Evolutionary conservation across 2,888 invertebrate genomes (phyloP).

Genomic region (Esperia sulphurella): DNA sequence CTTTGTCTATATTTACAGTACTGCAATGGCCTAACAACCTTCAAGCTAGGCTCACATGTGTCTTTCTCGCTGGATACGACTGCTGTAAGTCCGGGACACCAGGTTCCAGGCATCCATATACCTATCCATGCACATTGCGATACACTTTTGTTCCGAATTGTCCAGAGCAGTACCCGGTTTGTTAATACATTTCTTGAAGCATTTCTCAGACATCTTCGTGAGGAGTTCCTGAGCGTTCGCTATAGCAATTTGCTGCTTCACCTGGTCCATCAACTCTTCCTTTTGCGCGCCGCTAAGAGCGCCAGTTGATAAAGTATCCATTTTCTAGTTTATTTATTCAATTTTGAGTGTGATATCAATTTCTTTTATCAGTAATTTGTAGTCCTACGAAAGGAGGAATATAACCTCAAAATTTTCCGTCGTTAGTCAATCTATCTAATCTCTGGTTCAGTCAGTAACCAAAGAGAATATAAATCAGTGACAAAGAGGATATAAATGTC

Average conservation of each 20-base stretch:
- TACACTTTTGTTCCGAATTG: slow-evolving; percentile 96
- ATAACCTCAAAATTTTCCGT: slow-evolving; percentile 58
- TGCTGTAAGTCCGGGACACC: slow-evolving; percentile 93
- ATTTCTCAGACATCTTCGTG: slow-evolving; percentile 98
- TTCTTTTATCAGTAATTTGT: slow-evolving; percentile 15
- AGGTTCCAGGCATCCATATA: slow-evolving; percentile 98
- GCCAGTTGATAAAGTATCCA: slow-evolving; percentile 80
- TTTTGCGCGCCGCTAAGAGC: slow-evolving; percentile 84
- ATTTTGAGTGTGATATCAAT: slow-evolving; percentile 2
- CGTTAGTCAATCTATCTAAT: too few relatives aligned
- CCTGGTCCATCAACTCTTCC: slow-evolving; percentile 94
- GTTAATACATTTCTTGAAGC: slow-evolving; percentile 95
- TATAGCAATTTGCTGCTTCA: slow-evolving; percentile 96
- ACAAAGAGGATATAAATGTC: too few relatives aligned
- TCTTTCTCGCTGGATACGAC: slow-evolving; percentile 90
- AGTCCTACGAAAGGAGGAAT: slow-evolving; percentile 17
- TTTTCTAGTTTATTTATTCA: slow-evolving; percentile 32
- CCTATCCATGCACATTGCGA: slow-evolving; percentile 98
- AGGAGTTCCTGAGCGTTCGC: slow-evolving; percentile 96
- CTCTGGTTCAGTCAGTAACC: too few relatives aligned
- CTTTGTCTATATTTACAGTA: slow-evolving; percentile 67
- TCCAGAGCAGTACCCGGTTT: slow-evolving; percentile 95
- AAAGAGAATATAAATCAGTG: too few relatives aligned
- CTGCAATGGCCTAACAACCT: slow-evolving; percentile 35
- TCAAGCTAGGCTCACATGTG: slow-evolving; percentile 67